Conservation (phyloP, 2,113 vertebrate genomes). For the Mustela nigripes region DNA sequence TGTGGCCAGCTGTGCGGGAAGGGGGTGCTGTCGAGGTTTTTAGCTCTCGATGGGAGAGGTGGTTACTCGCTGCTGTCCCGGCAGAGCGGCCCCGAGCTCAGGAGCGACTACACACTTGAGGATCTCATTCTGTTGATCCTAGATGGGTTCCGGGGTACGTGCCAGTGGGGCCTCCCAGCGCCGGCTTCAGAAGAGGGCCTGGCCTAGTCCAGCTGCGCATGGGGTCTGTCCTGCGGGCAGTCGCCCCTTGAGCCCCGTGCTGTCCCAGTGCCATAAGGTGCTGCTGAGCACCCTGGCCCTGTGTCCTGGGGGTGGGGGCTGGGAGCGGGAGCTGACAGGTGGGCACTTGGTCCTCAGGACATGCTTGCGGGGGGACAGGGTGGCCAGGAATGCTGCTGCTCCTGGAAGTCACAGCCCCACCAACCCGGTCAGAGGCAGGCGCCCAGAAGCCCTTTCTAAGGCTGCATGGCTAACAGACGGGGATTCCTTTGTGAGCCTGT, state of each 20-base stretch:
- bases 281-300: neutral
- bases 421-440: conserved; percentile 50
- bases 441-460: conserved; percentile 77
- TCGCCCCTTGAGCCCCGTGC: too few species aligned
- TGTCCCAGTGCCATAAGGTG: fast-evolving
- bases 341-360: conserved; percentile 49
- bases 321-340: neutral
- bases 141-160: too few species aligned
- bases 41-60: neutral
- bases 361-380: too few species aligned
- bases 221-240: too few species aligned
- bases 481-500: neutral
- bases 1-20: neutral
- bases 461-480: conserved; percentile 51
- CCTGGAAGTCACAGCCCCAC: conserved; percentile 78
- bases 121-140: neutral
- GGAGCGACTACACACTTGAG: neutral
- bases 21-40: neutral
- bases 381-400: conserved; percentile 74
- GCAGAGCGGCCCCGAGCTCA: neutral
- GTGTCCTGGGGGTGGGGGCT: neutral
- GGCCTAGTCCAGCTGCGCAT: neutral
- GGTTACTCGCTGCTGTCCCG: neutral
- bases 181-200: too few species aligned
- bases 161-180: too few species aligned